Conservation (phyloP, 1,140 invertebrate species). For the Carcinoscorpius rotundicauda region DNA sequence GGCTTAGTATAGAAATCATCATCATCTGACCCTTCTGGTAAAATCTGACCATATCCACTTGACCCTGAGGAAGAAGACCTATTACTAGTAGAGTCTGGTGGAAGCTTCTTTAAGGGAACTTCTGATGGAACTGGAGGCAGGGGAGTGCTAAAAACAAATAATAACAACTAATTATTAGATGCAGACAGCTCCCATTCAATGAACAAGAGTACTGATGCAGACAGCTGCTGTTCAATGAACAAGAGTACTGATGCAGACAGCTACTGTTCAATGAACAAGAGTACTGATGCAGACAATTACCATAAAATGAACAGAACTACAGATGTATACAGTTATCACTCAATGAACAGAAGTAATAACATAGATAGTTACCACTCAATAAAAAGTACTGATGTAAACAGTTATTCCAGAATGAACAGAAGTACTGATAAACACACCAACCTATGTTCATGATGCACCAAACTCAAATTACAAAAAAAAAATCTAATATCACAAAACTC, state of each 20-base stretch:
- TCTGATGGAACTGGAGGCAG: conserved; percentile 54
- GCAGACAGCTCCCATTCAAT: conserved; percentile 6
- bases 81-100: conserved; percentile 32
- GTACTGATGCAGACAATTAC: background rate
- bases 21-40: conserved; percentile 35
- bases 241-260: background rate
- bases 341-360: too few relatives aligned
- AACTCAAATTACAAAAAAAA: conserved; percentile 8
- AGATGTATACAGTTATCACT: too few relatives aligned
- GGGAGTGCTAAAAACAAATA: conserved; percentile 44
- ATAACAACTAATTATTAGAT: background rate
- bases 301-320: too few relatives aligned
- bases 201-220: conserved; percentile 8
- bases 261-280: background rate
- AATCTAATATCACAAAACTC: background rate
- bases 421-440: background rate
- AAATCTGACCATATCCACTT: conserved; percentile 35
- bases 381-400: too few relatives aligned
- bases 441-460: background rate
- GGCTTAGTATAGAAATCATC: conserved; percentile 53
- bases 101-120: conserved; percentile 27
- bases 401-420: too few relatives aligned
- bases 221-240: background rate
- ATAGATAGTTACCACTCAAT: too few relatives aligned
- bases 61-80: conserved; percentile 31